Evolutionary conservation across 2,797 vertebrate genomes (phyloP), one percentile per base, ranked within the genome.

Genomic region (Spheniscus humboldti): DNA sequence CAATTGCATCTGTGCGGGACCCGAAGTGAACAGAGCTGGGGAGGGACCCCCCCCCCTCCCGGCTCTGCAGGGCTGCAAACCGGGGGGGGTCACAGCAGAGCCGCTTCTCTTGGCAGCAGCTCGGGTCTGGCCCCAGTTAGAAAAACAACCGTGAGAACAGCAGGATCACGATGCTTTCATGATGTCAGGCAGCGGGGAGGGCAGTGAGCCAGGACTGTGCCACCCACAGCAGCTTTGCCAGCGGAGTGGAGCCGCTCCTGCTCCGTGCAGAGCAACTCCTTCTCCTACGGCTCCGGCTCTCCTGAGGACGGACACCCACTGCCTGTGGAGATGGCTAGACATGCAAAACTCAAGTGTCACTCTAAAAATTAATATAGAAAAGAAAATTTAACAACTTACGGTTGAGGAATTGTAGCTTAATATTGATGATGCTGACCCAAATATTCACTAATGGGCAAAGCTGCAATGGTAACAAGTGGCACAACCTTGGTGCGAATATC

Each of bases 351-450:
- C 8, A 0, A 27, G 18, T 5, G 23, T n/a, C 9, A 10, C 52
- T 18, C n/a, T 22, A 10, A 45, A 53, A 69, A 25, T 41, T 11
- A 25, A 5, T 18, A 4, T 0, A 11, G 47, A 11, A 64, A 37
- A 55, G 47, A 18, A 57, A 62, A 72, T 10, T 0, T 6, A 25
- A 11, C 3, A 7, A 90, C 97, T 97, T 92, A 97, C 96, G 50
- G 80, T 95, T 94, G 52, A 97, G 86, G 45, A 96, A 50, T 1
- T 85, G 87, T 23, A 97, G 57, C 2, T 97, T 37, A 7, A 95
- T 33, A 35, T 97, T 97, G 94, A 96, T 33, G 78, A 96, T 14
- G 62, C 63, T 22, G 80, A 97, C n/a, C 97, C 96, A 97, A 47
- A 68, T 4, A 7, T 73, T 80, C 78, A 98, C 85, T 4, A 96